A percentile compares a stretch with the other conserved stretches of the same genome.
Conservation (phyloP, 2,888 invertebrate species). For the Cremastinae sp. region DNA sequence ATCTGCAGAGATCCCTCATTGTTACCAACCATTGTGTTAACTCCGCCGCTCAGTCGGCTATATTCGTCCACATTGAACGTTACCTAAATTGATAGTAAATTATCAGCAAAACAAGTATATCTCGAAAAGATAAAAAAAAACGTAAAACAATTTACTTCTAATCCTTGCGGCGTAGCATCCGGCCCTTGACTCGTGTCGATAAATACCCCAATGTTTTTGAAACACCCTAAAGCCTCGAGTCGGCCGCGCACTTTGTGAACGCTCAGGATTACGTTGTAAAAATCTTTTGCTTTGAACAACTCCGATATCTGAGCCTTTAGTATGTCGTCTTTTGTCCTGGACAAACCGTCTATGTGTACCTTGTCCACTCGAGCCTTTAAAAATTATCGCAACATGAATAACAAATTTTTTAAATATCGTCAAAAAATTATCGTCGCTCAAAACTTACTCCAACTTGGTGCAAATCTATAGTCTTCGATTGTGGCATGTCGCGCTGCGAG, state of each 20-base stretch:
- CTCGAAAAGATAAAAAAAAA: too few relatives aligned
- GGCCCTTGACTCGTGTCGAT: slow-evolving; percentile 94
- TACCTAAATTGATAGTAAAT: slow-evolving; percentile 82
- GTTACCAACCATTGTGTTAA: slow-evolving; percentile 93
- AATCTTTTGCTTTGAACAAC: slow-evolving; percentile 91
- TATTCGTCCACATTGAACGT: slow-evolving; percentile 93
- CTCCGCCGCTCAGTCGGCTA: slow-evolving; percentile 90
- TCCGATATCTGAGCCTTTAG: slow-evolving; percentile 89
- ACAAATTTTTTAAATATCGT: slow-evolving; percentile 1
- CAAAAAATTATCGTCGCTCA: slow-evolving; percentile 50
- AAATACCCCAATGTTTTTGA: slow-evolving; percentile 91
- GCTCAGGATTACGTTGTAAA: slow-evolving; percentile 90
- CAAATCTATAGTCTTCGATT: slow-evolving; percentile 65
- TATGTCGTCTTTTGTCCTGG: slow-evolving; percentile 94
- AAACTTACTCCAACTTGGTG: slow-evolving; percentile 68
- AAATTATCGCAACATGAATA: slow-evolving; percentile 3
- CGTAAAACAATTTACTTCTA: slow-evolving; percentile 84
- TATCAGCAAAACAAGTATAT: slow-evolving; percentile 10
- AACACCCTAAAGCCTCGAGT: slow-evolving; percentile 92
- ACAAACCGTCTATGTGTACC: slow-evolving; percentile 92
- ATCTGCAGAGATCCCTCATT: slow-evolving; percentile 93
- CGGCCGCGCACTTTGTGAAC: slow-evolving; percentile 87
- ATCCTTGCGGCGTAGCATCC: slow-evolving; percentile 88
- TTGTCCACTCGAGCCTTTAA: slow-evolving; percentile 90
- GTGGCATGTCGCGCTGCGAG: slow-evolving; percentile 32